Evolutionary conservation across 2,113 vertebrate species (phyloP).

Genomic region (Synodontis membranacea): DNA sequence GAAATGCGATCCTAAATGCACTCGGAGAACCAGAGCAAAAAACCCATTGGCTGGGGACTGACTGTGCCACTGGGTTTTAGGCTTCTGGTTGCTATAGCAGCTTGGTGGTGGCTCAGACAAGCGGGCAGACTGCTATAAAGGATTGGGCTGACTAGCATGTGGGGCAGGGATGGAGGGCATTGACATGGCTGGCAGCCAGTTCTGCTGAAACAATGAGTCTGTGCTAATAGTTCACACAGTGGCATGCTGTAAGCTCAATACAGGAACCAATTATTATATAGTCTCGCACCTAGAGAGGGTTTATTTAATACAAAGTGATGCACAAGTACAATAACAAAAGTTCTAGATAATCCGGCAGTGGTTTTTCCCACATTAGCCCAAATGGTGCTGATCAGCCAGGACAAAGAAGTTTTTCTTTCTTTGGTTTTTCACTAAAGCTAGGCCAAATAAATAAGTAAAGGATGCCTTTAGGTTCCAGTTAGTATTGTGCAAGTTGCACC

Average conservation of each 20-base stretch:
- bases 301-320: slow-evolving; percentile 52
- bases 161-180: slow-evolving; percentile 53
- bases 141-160: slow-evolving; percentile 41
- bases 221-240: slow-evolving; percentile 39
- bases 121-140: slow-evolving; percentile 41
- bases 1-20: slow-evolving; percentile 14
- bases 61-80: slow-evolving; percentile 30
- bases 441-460: background rate
- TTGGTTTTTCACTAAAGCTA: background rate
- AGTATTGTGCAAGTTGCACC: background rate
- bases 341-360: background rate
- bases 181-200: slow-evolving; percentile 34
- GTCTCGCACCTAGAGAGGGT: slow-evolving; percentile 49
- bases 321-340: background rate
- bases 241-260: slow-evolving; percentile 41
- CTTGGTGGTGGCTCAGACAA: slow-evolving; percentile 42
- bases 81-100: slow-evolving; percentile 28
- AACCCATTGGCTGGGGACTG: slow-evolving; percentile 32
- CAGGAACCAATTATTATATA: slow-evolving; percentile 39
- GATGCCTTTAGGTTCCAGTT: background rate
- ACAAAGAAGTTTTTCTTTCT: background rate
- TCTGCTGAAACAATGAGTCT: slow-evolving; percentile 41
- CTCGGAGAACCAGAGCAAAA: background rate
- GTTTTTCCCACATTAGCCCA: background rate
- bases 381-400: background rate